A percentile compares a stretch with the other conserved stretches of the same genome.
Conservation (phyloP, 2,888 invertebrate genomes). For the Phoenoteleia sp. region DNA sequence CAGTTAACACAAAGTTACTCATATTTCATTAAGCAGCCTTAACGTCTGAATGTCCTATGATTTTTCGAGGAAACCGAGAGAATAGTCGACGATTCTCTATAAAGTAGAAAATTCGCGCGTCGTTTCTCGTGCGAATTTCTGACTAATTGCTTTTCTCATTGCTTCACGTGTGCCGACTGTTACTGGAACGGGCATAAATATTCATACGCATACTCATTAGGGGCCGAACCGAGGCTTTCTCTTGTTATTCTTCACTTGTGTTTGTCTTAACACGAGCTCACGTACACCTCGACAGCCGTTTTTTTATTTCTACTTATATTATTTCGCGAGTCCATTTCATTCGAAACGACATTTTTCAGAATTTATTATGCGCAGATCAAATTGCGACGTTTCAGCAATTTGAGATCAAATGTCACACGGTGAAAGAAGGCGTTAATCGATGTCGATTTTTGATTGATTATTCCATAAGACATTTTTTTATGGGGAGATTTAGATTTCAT, state of each 20-base stretch:
- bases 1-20: too few relatives aligned
- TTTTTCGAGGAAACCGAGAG: neutral
- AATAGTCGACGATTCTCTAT: neutral
- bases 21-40: too few relatives aligned
- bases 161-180: slow-evolving; percentile 66
- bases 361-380: neutral
- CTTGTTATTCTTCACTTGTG: slow-evolving; percentile 69
- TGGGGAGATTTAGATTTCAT: too few relatives aligned
- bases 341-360: neutral
- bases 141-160: slow-evolving; percentile 56
- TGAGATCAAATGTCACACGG: slow-evolving; percentile 1
- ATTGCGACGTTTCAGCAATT: slow-evolving; percentile 13
- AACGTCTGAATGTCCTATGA: neutral
- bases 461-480: neutral
- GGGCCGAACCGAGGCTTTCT: slow-evolving; percentile 72
- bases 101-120: slow-evolving; percentile 41
- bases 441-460: neutral
- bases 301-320: neutral
- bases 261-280: slow-evolving; percentile 38
- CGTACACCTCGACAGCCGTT: slow-evolving; percentile 6
- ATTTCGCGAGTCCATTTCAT: slow-evolving; percentile 14
- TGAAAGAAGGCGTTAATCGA: neutral
- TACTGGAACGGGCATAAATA: slow-evolving; percentile 72
- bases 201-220: slow-evolving; percentile 74
- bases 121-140: slow-evolving; percentile 46